Evolutionary conservation across 2,113 vertebrate species (phyloP), one percentile per base, ranked within the genome.

Genomic region (Sylvietta virens): DNA sequence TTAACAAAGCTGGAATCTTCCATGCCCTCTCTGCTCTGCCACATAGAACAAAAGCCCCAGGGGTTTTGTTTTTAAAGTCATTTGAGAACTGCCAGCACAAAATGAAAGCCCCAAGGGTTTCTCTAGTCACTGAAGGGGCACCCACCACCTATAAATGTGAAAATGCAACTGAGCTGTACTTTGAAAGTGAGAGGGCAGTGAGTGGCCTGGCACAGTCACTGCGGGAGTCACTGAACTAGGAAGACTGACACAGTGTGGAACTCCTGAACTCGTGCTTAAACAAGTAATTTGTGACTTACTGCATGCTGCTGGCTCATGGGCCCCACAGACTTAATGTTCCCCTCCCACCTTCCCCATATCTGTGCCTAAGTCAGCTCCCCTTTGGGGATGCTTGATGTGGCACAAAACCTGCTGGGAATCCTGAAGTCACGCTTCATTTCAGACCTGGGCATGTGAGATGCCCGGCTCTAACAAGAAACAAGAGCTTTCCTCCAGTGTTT

Each of bases 1-100:
- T 96, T 94, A 95, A 96, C 93, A 97, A 95, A 95, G 88, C 87
- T 81, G 93, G 92, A 97, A 93, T 86, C 51, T 90, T 95, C 93
- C 3, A 11, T 96, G 85, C 87, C 96, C 88, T 88, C 77, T 90
- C 67, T 81, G 60, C 71, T 94, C 51, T 96, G 95, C 93, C 95
- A 94, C 88, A 90, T 35, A 78, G 86, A 94, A 80, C 45, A 79
- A 83, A 95, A 94, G 72, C 81, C 90, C 26, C 60, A 51, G 62
- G 79, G 86, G 40, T 9, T 45, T 81, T 93, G 87, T 92, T 96
- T 95, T 71, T 94, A 15, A 71, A 96, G 90, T 88, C 64, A 88
- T 78, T 86, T 92, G 86, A 84, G 92, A 93, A 33, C 69, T 97
- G 96, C 94, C 88, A 90, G 88, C 76, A 70, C 67, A 90, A 78